A percentile compares a stretch with the other conserved stretches of the same genome.
Evolutionary conservation across 2,888 invertebrate genomes (phyloP).

Genomic region (Megamerina dolium): DNA sequence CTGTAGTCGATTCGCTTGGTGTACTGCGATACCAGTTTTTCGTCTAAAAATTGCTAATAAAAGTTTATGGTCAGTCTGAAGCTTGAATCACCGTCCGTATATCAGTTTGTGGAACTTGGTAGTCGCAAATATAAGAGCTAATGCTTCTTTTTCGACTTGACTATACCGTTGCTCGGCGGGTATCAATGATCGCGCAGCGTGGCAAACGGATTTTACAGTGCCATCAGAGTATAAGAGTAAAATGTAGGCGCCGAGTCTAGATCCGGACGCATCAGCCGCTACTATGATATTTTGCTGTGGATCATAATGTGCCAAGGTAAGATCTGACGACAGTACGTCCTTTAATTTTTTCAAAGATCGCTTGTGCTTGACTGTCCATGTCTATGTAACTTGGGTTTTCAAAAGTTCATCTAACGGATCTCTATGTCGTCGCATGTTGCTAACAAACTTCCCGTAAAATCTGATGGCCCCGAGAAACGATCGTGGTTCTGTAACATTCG

Average conservation of each 20-base stretch:
- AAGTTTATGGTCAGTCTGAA: conserved; percentile 21
- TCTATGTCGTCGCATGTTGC: conserved; percentile 11
- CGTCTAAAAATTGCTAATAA: conserved; percentile 20
- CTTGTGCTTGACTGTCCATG: no score
- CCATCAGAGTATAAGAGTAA: conserved; percentile 26
- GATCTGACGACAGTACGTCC: no score
- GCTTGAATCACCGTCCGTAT: no score
- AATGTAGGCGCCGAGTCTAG: conserved; percentile 19
- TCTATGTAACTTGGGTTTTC: conserved; percentile 9
- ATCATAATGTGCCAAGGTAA: conserved; percentile 20
- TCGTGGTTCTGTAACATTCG: conserved; percentile 12
- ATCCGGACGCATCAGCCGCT: conserved; percentile 22
- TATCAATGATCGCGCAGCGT: no score
- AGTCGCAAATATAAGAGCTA: no score
- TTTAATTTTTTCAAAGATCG: conserved; percentile 3
- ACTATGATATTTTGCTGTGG: conserved; percentile 18
- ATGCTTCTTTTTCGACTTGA: no score
- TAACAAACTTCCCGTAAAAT: conserved; percentile 17
- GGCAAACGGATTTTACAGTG: conserved; percentile 29
- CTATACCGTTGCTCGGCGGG: no score
- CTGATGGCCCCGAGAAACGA: no score
- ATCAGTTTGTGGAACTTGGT: no score
- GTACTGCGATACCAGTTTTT: conserved; percentile 19
- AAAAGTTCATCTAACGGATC: conserved; percentile 14
- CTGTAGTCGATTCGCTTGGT: conserved; percentile 20